These are phyloP conservation scores for Siniperca undulata DNA, from an alignment of 2,797 vertebrate species.

Conservation along the genomic window DNA sequence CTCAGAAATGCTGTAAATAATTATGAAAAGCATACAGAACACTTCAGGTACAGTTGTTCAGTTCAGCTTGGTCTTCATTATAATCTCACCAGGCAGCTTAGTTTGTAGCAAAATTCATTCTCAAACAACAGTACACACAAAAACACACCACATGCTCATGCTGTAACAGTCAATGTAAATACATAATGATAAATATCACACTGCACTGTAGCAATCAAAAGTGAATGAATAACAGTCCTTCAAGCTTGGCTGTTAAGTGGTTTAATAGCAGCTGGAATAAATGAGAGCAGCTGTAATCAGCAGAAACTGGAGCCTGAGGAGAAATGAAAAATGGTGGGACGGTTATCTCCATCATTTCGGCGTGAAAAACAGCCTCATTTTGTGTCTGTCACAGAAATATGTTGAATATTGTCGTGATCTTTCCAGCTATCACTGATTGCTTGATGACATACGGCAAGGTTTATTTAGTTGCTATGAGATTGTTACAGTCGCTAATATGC, in stretches of 20 bases:
- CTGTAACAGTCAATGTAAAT: slow-evolving; percentile 24
- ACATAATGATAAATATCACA: slow-evolving; percentile 33
- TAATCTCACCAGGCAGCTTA: slow-evolving; percentile 10
- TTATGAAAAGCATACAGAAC: slow-evolving; percentile 21
- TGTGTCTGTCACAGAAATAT: slow-evolving; percentile 34
- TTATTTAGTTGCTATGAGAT: slow-evolving; percentile 35
- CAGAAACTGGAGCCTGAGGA: slow-evolving; percentile 60
- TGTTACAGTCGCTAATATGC: not conserved
- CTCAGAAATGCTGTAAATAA: slow-evolving; percentile 38
- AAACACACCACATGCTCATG: slow-evolving; percentile 1
- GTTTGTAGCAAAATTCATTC: slow-evolving; percentile 26
- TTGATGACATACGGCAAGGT: slow-evolving; percentile 15
- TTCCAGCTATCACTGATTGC: slow-evolving; percentile 16
- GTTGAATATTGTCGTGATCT: slow-evolving; percentile 9
- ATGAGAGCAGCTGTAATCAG: slow-evolving; percentile 62
- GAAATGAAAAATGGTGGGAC: slow-evolving; percentile 42
- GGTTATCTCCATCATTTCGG: slow-evolving; percentile 55
- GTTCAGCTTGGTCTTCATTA: slow-evolving; percentile 14
- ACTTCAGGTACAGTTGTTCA: slow-evolving; percentile 17
- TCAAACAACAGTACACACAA: slow-evolving; percentile 24
- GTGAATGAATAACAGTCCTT: slow-evolving; percentile 45
- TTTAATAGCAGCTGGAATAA: slow-evolving; percentile 64
- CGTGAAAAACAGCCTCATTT: slow-evolving; percentile 33
- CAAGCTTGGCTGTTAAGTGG: slow-evolving; percentile 50
- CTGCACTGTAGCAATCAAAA: slow-evolving; percentile 19